phyloP scores from a whole-genome alignment of 2,797 vertebrate genomes.

The Myiothlypis coronata region DNA sequence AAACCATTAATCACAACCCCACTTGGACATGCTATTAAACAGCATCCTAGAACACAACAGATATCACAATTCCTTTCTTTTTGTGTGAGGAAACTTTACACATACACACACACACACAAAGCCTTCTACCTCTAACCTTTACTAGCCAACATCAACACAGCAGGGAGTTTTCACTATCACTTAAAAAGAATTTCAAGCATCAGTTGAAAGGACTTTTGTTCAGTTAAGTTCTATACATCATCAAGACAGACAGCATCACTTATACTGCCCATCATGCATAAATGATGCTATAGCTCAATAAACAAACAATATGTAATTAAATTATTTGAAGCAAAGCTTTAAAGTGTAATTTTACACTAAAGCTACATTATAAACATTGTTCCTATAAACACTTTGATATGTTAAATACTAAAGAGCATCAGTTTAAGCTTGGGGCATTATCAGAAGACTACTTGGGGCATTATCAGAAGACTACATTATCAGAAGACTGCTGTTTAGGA shows the following conservation, averaged over 20 bases:
- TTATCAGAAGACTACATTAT: neutral
- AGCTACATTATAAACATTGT: neutral
- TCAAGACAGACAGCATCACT: neutral
- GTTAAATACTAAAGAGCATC: neutral
- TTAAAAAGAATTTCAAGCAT: neutral
- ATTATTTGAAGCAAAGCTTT: neutral
- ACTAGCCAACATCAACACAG: neutral
- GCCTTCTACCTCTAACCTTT: neutral
- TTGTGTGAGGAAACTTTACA: neutral
- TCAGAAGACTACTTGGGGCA: neutral
- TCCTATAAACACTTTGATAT: neutral
- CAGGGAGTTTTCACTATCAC: neutral
- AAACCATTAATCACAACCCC: neutral
- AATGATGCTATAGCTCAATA: neutral
- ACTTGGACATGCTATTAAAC: neutral
- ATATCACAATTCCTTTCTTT: neutral
- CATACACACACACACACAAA: neutral
- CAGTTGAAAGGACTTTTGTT: neutral
- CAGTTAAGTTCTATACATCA: neutral
- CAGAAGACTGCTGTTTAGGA: neutral
- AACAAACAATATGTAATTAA: neutral
- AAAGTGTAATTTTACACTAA: neutral
- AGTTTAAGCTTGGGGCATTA: neutral
- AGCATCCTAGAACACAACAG: neutral
- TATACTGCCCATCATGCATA: accelerated